These are phyloP conservation scores for Craniophora ligustri DNA, from an alignment of 2,888 invertebrate species.

Conservation along the genomic window DNA sequence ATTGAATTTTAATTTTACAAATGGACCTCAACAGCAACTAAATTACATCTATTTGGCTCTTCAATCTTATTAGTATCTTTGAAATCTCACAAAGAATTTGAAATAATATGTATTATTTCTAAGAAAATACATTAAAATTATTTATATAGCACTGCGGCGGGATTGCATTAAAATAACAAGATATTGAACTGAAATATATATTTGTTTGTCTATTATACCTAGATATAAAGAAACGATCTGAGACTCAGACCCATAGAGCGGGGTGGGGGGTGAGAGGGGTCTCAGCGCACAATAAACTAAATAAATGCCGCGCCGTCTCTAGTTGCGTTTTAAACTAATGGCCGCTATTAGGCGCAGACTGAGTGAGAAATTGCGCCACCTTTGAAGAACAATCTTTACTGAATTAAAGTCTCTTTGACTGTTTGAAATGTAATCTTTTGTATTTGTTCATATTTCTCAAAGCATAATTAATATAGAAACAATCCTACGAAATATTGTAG, in stretches of 20 bases:
- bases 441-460: not conserved
- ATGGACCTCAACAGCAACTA: not conserved
- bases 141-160: constrained; percentile 4
- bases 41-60: not conserved
- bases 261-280: too few species aligned
- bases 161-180: constrained; percentile 8
- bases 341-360: constrained; percentile 1
- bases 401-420: constrained; percentile 1
- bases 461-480: not conserved
- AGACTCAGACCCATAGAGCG: not conserved
- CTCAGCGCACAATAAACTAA: constrained; percentile 1
- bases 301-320: not conserved
- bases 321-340: constrained; percentile 1
- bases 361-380: not conserved
- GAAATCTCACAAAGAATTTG: constrained; percentile 7
- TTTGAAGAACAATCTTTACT: not conserved
- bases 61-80: not conserved
- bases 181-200: constrained; percentile 7
- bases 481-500: not conserved
- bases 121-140: constrained; percentile 12
- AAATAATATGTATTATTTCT: constrained; percentile 3
- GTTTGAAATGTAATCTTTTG: constrained; percentile 1
- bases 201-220: constrained; percentile 6
- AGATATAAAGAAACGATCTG: constrained; percentile 11
- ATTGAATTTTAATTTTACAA: not conserved